Base-by-base conservation (phyloP, 2,113 vertebrate genomes). In the Otolemur garnettii region DNA sequence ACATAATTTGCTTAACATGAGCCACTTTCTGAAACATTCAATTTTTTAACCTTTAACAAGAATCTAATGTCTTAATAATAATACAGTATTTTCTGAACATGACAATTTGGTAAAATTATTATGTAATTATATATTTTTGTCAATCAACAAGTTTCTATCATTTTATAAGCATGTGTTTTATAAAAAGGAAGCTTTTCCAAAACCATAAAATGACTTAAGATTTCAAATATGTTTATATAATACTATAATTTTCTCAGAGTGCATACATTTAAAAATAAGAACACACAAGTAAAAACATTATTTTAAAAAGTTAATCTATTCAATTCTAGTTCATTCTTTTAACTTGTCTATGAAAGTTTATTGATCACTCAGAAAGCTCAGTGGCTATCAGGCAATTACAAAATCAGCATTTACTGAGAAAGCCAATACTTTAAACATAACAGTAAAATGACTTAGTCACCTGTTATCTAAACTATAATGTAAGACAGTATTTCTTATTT, bases 1-100 rank as follows among this genome's bases (percentile, higher is more conserved):
- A 66, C 90, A 95, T 95, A 96, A 93, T 97, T 95, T 94, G 24
- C 87, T 92, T 96, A 96, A 79, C 21, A 53, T 30, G 57, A 94
- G 57, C 14, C 55, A 87, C 71, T 96, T 96, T 93, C n/a, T 87
- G 66, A 97, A 96, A 87, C 53, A 78, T 77, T 88, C 68, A 92
- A 38, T 91, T 92, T 97, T 83, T 95, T 85, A 96, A 96, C 75
- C 60, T 94, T 91, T 87, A 74, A 96, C 92, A 53, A 88, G 95
- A 96, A 90, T 80, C 13, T 90, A 94, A 89, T 94, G 21, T 84
- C 62, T 93, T 92, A 90, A 81, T 97, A 91, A 97, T 91, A 93
- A 90, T 92, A 66, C 14, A 74, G 10, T 84, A 92, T 5, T 81
- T 0, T 77, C 35, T 68, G 22, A 60, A 77, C 3, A 14, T 28